These are phyloP conservation scores for Vanessa atalanta DNA, from an alignment of 1,140 invertebrate genomes.

Conservation along the genomic window DNA sequence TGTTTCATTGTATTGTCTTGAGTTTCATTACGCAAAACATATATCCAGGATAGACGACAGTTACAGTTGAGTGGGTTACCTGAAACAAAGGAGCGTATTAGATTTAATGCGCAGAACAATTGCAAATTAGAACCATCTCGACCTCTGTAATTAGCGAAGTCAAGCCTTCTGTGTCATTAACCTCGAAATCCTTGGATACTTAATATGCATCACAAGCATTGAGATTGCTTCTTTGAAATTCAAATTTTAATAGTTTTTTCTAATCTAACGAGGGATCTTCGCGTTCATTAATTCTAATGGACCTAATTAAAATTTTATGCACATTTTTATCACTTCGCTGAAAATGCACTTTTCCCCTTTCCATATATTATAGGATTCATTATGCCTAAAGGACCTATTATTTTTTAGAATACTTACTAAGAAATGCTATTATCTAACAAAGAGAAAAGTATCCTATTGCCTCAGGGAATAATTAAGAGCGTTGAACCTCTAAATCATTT, in stretches of 20 bases:
- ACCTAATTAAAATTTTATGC: slow-evolving; percentile 44
- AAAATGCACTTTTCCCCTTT: slow-evolving; percentile 40
- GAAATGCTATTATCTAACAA: slow-evolving; percentile 37
- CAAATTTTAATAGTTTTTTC: slow-evolving; percentile 43
- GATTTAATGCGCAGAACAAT: slow-evolving; percentile 33
- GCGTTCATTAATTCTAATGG: slow-evolving; percentile 40
- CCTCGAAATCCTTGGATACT: slow-evolving; percentile 29
- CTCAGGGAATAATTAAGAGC: slow-evolving; percentile 30
- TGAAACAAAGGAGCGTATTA: slow-evolving; percentile 68
- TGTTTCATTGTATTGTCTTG: slow-evolving; percentile 80
- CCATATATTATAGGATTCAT: slow-evolving; percentile 39
- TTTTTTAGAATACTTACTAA: slow-evolving; percentile 26
- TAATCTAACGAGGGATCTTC: slow-evolving; percentile 38
- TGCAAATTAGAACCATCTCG: slow-evolving; percentile 30
- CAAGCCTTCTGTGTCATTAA: slow-evolving; percentile 32
- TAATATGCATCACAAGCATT: slow-evolving; percentile 31
- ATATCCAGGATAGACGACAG: slow-evolving; percentile 85
- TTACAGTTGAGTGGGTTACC: slow-evolving; percentile 85
- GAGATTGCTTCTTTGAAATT: slow-evolving; percentile 37
- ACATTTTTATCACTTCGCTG: slow-evolving; percentile 33
- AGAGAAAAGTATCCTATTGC: slow-evolving; percentile 31
- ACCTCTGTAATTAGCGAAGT: slow-evolving; percentile 25
- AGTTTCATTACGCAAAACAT: slow-evolving; percentile 83
- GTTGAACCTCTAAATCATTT: slow-evolving; percentile 28
- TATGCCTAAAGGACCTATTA: slow-evolving; percentile 37